Conservation (phyloP, 1,140 invertebrate genomes). For the Drosophila pallidifrons region DNA sequence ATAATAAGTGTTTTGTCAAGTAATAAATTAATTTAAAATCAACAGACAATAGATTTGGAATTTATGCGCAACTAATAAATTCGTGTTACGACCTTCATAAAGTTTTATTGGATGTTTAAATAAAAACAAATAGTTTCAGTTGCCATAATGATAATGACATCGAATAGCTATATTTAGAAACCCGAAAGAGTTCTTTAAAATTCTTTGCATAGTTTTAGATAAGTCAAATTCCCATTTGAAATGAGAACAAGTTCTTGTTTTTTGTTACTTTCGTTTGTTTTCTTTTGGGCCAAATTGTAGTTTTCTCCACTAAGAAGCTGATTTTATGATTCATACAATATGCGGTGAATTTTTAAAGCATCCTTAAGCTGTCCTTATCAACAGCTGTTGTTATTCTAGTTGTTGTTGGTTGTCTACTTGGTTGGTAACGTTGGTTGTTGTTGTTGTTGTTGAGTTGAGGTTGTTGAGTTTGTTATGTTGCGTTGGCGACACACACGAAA, state of each 20-base stretch:
- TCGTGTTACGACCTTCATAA: too few species aligned
- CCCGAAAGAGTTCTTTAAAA: neutral
- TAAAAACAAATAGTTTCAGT: neutral
- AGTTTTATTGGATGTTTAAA: neutral
- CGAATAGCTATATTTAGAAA: neutral
- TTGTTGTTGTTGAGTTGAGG: neutral
- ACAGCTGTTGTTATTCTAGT: conserved; percentile 31
- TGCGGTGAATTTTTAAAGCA: neutral
- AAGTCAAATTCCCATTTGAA: neutral
- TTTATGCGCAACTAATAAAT: too few species aligned
- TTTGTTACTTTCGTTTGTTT: too few species aligned
- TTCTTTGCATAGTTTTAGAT: neutral
- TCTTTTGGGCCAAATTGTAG: neutral
- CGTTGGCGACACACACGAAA: conserved; percentile 44
- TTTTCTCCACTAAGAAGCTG: neutral
- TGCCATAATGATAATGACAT: neutral
- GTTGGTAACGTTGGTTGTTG: neutral
- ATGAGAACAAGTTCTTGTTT: neutral
- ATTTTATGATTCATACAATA: neutral
- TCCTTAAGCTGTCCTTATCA: conserved; percentile 30
- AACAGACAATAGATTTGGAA: too few species aligned
- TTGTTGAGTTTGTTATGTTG: conserved; percentile 28
- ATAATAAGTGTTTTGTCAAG: too few species aligned
- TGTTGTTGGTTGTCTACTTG: neutral
- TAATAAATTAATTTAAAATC: too few species aligned